Evolutionary conservation across 2,888 invertebrate genomes (phyloP).

Genomic region (Ophion costatus): DNA sequence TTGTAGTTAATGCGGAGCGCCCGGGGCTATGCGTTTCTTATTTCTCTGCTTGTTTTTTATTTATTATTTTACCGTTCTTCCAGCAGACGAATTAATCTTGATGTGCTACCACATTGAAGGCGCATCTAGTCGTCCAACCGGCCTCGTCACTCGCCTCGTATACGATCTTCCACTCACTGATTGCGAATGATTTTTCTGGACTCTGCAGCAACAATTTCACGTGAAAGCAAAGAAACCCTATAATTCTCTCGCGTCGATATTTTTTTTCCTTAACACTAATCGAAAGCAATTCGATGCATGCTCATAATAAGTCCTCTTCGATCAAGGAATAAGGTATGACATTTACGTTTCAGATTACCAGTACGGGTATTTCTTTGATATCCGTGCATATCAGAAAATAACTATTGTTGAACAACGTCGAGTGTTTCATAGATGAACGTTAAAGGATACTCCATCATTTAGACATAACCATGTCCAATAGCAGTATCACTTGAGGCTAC

Average conservation of each 20-base stretch:
- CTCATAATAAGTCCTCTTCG: too few relatives aligned
- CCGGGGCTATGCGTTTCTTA: slow-evolving; percentile 35
- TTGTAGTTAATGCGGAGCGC: background rate
- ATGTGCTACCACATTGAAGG: slow-evolving; percentile 81
- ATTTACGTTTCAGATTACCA: too few relatives aligned
- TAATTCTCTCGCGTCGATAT: background rate
- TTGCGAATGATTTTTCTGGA: slow-evolving; percentile 82
- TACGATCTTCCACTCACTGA: slow-evolving; percentile 84
- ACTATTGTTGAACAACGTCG: too few relatives aligned
- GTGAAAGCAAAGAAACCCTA: background rate
- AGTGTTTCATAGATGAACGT: too few relatives aligned
- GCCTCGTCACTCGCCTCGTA: slow-evolving; percentile 84
- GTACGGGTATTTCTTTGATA: too few relatives aligned
- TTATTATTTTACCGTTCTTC: slow-evolving; percentile 30
- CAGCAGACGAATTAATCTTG: slow-evolving; percentile 66
- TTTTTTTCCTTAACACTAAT: background rate
- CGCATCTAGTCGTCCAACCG: slow-evolving; percentile 84
- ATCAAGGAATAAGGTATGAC: too few relatives aligned
- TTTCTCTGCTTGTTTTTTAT: slow-evolving; percentile 26
- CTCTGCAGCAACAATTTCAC: slow-evolving; percentile 75
- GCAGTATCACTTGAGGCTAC: too few relatives aligned
- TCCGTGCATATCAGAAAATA: too few relatives aligned
- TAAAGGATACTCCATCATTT: too few relatives aligned
- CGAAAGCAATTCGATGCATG: too few relatives aligned
- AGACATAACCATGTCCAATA: too few relatives aligned